A percentile compares a stretch with the other conserved stretches of the same genome.
Evolutionary conservation across 2,113 vertebrate species (phyloP).

Genomic region (Benitochromis conjunctus): DNA sequence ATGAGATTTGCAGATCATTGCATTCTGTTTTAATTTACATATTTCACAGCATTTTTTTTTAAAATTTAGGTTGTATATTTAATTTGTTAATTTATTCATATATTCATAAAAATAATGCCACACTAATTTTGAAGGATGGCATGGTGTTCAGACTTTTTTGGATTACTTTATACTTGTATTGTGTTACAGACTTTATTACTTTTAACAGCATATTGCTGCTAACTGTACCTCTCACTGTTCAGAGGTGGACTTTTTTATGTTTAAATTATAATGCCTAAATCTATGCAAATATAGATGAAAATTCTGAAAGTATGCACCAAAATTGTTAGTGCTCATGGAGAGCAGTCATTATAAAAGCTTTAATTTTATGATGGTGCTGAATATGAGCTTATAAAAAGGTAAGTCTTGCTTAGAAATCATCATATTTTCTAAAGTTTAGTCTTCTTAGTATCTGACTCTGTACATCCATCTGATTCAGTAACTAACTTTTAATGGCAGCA

Average conservation of each 20-base stretch:
- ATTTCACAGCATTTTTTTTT: accelerated
- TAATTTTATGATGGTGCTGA: not conserved
- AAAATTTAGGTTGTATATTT: not conserved
- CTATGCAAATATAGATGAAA: not conserved
- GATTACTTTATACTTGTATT: not conserved
- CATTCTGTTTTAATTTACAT: not conserved
- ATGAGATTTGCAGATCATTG: not conserved
- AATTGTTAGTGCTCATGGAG: not conserved
- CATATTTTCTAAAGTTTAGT: not conserved
- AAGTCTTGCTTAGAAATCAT: not conserved
- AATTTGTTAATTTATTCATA: not conserved
- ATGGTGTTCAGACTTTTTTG: not conserved
- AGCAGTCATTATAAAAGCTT: too few relatives aligned
- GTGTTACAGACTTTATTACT: not conserved
- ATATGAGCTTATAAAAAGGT: not conserved
- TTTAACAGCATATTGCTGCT: not conserved
- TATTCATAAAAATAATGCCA: not conserved
- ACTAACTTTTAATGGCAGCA: not conserved
- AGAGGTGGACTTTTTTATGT: too few relatives aligned
- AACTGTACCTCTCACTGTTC: too few relatives aligned
- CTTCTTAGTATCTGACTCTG: not conserved
- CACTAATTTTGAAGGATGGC: accelerated
- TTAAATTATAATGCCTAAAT: too few relatives aligned
- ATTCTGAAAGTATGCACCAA: not conserved
- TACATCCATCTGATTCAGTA: not conserved